Percentiles rank a stretch among this genome's conserved stretches.
These are phyloP conservation scores for Eupithecia subfuscata DNA, from an alignment of 2,888 invertebrate genomes.

Conservation along the genomic window DNA sequence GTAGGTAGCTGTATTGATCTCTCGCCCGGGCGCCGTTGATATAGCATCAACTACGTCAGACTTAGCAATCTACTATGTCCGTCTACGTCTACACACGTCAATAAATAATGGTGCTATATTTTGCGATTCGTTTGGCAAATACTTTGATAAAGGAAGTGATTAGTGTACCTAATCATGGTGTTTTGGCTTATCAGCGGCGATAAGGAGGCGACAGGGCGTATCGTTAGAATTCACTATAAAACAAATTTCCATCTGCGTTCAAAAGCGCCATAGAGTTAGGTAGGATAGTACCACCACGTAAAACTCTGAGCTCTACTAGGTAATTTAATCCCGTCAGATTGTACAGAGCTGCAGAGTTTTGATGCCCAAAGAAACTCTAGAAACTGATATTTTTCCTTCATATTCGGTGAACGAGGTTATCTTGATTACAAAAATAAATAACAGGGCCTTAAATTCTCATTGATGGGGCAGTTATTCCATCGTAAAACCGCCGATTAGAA, in stretches of 20 bases:
- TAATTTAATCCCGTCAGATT: background rate
- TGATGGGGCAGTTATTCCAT: background rate
- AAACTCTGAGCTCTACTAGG: background rate
- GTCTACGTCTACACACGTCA: background rate
- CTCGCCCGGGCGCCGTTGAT: constrained; percentile 18
- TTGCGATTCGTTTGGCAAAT: constrained; percentile 50
- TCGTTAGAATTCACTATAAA: constrained; percentile 29
- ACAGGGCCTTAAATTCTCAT: background rate
- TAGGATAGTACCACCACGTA: constrained; percentile 26
- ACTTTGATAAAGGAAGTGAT: constrained; percentile 57
- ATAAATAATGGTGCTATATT: constrained; percentile 31
- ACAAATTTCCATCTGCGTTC: constrained; percentile 50
- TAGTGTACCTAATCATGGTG: constrained; percentile 48
- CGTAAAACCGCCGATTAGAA: constrained; percentile 11
- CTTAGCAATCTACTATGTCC: background rate
- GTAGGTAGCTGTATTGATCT: constrained; percentile 39
- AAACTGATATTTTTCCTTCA: background rate
- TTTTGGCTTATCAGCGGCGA: constrained; percentile 50
- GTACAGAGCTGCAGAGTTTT: background rate
- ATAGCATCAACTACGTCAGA: constrained; percentile 10
- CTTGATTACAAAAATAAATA: constrained; percentile 14
- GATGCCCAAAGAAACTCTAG: background rate
- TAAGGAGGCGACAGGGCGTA: constrained; percentile 39
- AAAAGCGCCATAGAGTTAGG: constrained; percentile 39
- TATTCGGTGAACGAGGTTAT: background rate